Percentiles rank a stretch among this genome's conserved stretches.
These are phyloP conservation scores for Daboia siamensis DNA, from an alignment of 2,113 vertebrate genomes.

Conservation along the genomic window DNA sequence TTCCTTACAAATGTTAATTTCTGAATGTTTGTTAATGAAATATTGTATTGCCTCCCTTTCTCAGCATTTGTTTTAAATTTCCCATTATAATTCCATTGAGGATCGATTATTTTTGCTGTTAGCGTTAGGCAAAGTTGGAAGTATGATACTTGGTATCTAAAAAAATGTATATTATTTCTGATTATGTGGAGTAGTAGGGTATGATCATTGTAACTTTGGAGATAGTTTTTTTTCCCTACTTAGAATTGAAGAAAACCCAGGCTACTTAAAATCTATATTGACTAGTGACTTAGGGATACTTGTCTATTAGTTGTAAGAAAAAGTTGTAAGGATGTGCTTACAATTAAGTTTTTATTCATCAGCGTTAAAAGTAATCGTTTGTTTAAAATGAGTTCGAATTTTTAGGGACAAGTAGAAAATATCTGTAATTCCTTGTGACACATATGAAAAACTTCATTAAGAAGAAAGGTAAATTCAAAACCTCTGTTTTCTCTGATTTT, in stretches of 20 bases:
- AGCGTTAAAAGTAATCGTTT: conserved; percentile 16
- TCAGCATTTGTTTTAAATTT: not conserved
- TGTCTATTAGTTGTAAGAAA: not conserved
- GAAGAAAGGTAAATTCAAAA: conserved; percentile 24
- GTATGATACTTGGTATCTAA: not conserved
- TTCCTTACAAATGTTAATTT: not conserved
- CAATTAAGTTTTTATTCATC: not conserved
- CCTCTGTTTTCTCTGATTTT: conserved; percentile 5
- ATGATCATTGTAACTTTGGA: not conserved
- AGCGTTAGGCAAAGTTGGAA: not conserved
- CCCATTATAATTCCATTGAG: not conserved
- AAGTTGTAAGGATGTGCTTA: not conserved
- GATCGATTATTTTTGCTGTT: not conserved
- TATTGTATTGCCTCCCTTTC: not conserved
- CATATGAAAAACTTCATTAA: conserved; percentile 39
- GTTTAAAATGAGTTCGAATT: conserved; percentile 27
- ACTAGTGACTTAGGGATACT: not conserved
- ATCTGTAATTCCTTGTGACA: conserved; percentile 13
- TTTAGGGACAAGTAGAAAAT: conserved; percentile 29
- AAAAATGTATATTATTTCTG: not conserved
- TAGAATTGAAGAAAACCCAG: not conserved
- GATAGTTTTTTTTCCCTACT: not conserved
- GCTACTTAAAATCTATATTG: not conserved
- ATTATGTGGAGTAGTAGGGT: not conserved
- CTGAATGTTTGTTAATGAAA: not conserved